Conservation (phyloP, 2,888 invertebrate species). For the Drosophila subsilvestris region DNA sequence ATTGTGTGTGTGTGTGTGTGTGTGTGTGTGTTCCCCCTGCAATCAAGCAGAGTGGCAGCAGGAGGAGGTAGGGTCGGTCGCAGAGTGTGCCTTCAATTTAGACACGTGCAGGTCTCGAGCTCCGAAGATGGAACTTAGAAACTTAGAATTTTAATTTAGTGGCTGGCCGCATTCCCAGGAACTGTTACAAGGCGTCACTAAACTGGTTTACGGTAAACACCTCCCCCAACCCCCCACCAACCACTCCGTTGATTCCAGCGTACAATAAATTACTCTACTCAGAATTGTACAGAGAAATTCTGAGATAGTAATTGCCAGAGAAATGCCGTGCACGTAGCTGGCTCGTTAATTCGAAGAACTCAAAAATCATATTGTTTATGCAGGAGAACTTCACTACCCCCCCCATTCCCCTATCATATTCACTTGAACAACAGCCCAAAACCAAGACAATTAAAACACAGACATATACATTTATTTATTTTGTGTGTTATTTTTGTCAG, state of each 20-base stretch:
- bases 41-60: slow-evolving; percentile 5
- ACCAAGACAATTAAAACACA: slow-evolving; percentile 72
- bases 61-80: slow-evolving; percentile 17
- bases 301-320: slow-evolving; percentile 30
- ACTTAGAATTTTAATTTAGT: slow-evolving; percentile 63
- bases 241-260: slow-evolving; percentile 5
- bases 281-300: slow-evolving; percentile 41
- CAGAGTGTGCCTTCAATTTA: slow-evolving; percentile 70
- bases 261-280: slow-evolving; percentile 46
- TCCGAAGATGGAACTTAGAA: slow-evolving; percentile 46
- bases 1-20: background rate
- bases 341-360: slow-evolving; percentile 75
- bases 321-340: slow-evolving; percentile 66
- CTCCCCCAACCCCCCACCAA: background rate
- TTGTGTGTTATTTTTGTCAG: slow-evolving; percentile 6
- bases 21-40: slow-evolving; percentile 1
- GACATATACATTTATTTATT: slow-evolving; percentile 2
- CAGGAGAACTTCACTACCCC: slow-evolving; percentile 8
- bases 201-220: slow-evolving; percentile 64
- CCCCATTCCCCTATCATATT: background rate
- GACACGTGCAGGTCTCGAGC: slow-evolving; percentile 65
- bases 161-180: slow-evolving; percentile 54
- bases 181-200: slow-evolving; percentile 48
- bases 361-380: slow-evolving; percentile 63
- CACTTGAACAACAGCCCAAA: slow-evolving; percentile 49